These are phyloP conservation scores for Emydura subglobosa DNA, from an alignment of 2,113 vertebrate genomes.

Conservation along the genomic window DNA sequence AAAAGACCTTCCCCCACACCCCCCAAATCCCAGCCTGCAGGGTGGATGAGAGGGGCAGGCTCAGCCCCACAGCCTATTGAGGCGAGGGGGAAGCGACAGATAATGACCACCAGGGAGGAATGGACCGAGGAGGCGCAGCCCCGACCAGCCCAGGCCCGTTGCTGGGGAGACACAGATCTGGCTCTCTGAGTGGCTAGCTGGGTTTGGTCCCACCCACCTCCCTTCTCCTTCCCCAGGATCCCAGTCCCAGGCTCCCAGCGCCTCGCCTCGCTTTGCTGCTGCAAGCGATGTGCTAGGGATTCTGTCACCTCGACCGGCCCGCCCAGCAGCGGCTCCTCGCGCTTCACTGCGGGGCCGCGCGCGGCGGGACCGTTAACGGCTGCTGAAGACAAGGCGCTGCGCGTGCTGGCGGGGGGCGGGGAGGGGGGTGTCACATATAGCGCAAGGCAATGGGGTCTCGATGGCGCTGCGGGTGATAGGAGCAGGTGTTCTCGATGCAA, in stretches of 20 bases:
- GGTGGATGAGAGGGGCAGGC: not conserved
- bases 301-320: not conserved
- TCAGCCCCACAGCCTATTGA: not conserved
- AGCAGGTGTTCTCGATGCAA: slow-evolving; percentile 13
- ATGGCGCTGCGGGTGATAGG: not conserved
- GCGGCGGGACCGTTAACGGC: not conserved
- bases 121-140: slow-evolving; percentile 18
- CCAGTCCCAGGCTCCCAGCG: not conserved
- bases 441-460: not conserved
- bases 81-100: not conserved
- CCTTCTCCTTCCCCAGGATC: not conserved
- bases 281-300: not conserved
- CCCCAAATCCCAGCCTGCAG: not conserved
- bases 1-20: slow-evolving; percentile 17
- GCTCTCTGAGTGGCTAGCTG: slow-evolving; percentile 45
- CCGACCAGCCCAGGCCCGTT: slow-evolving; percentile 60
- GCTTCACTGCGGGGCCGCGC: slow-evolving; percentile 8
- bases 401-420: not conserved
- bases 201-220: not conserved
- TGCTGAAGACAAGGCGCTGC: not conserved
- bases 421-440: not conserved
- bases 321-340: not conserved
- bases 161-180: slow-evolving; percentile 65
- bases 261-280: not conserved
- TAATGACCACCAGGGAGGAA: slow-evolving; percentile 31